Evolutionary conservation across 2,888 invertebrate species (phyloP), one percentile per base, ranked within the genome.

Genomic region (Ephialtes manifestator): DNA sequence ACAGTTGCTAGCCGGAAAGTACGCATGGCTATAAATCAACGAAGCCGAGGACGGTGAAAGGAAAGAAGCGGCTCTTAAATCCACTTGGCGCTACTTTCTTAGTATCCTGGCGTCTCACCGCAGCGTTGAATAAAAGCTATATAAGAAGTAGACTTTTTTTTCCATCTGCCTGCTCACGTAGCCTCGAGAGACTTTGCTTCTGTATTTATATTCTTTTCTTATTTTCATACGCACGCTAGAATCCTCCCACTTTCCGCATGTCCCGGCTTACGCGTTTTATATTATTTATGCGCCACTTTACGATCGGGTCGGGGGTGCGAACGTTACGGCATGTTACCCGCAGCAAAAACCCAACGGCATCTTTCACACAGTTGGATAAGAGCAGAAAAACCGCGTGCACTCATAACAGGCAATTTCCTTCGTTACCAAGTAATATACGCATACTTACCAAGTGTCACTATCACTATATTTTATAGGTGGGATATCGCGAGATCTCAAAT

Each of bases 281-380:
- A 74, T 86, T 83, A 72, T 77, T 84, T 84, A 77, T 81, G 70
- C 28, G 74, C 74, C 78, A 68, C 60, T 84, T 86, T 81, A 84
- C 74, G 83, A 76, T 67, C 63, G 53, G 20, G n/a, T 31, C 65
- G 48, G 31, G 20, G 51, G 35, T 58, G 58, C 18, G 58, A 81
- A 76, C 43, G 43, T 80, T 81, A 11, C n/a, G 58, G 24, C 24
- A 24, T 13, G 68, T 68, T 75, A 81, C 48, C 15, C 24, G 20
- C 20, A 24, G 63, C 46, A 68, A 28, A 63, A 74, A 60, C 55
- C 67, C 35, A 75, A 18, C 68, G 35, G 71, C 53, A 35, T 55
- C 53, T 70, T 43, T 76, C 68, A 58, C 70, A 28, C 70, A n/a
- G 8, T 48, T 24, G 24, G 4, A 55, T 39, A 65, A 74, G 20